Base-by-base conservation (phyloP, 2,888 invertebrate species). In the Drosophila neonasuta region DNA sequence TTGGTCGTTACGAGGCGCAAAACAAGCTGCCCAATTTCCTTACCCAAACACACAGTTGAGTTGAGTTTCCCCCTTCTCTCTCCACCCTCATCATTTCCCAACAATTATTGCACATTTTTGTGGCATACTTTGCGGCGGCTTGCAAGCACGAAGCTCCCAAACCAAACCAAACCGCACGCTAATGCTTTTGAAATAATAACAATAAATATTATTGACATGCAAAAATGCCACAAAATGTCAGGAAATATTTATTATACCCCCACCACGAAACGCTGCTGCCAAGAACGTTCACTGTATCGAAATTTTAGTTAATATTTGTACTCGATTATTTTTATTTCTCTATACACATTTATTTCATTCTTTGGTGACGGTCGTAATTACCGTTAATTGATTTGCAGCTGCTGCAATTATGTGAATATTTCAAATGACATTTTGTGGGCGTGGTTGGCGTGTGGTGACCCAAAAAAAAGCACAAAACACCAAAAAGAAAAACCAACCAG, bases 191-290 rank as follows among this genome's bases (percentile, higher is more conserved):
- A 70, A 74, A 79, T 79, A 84, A 74, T 73, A 86, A 85, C 70
- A 80, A 83, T 80, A 80, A 84, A 79, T 77, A 75, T 74, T 71
- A 78, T 83, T 80, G 71, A 74, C 87, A 82, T 80, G 83, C 80
- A 82, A 83, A 76, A 76, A 63, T 65, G 65, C 70, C 73, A 74
- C 83, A 69, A 71, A 87, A 76, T 76, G 79, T 71, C 75, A 68
- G 74, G 65, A 71, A 74, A 74, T 71, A 81, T 84, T 83, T 77
- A 79, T 83, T 70, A 51, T 77, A 69, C 82, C 48, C 51, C 60
- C 63, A 42, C 20, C 20, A 4, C 20, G 20, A 3, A 20, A 9
- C 51, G 42, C 11, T 29, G 6, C 30, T 20, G 20, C 20, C 4
- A 56, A 2, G 17, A 42, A 17, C 17, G 39, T 39, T 3, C 17